A percentile compares a stretch with the other conserved stretches of the same genome.
These are phyloP conservation scores for Rallus crepitans DNA, from an alignment of 2,797 vertebrate species.

Conservation along the genomic window DNA sequence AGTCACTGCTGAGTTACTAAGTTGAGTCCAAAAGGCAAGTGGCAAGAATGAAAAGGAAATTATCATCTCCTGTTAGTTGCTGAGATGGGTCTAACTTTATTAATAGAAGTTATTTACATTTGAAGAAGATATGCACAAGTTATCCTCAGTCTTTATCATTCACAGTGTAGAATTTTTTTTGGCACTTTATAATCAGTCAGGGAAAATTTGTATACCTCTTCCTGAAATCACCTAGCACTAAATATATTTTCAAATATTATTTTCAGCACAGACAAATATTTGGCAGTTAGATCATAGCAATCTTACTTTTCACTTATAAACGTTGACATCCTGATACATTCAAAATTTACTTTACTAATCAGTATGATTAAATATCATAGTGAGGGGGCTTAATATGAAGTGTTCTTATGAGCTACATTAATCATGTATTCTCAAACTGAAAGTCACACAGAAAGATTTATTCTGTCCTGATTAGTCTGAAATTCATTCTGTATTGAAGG, in stretches of 20 bases:
- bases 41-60: not conserved
- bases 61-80: not conserved
- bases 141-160: not conserved
- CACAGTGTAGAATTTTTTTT: not conserved
- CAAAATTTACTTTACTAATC: not conserved
- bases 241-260: not conserved
- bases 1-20: not conserved
- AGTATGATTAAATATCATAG: not conserved
- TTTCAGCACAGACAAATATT: not conserved
- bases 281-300: not conserved
- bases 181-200: not conserved
- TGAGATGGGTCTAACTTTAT: not conserved
- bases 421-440: not conserved
- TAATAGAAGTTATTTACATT: not conserved
- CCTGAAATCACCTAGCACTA: not conserved
- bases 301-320: not conserved
- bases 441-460: not conserved
- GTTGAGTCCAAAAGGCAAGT: not conserved
- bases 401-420: not conserved
- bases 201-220: not conserved
- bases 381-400: not conserved
- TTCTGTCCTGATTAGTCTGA: not conserved
- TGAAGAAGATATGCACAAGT: not conserved
- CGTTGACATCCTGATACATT: not conserved
- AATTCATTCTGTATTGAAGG: not conserved